Percentiles rank a stretch among this genome's conserved stretches.
Conservation (phyloP, 2,888 invertebrate species). For the Drosophila anomalata region DNA sequence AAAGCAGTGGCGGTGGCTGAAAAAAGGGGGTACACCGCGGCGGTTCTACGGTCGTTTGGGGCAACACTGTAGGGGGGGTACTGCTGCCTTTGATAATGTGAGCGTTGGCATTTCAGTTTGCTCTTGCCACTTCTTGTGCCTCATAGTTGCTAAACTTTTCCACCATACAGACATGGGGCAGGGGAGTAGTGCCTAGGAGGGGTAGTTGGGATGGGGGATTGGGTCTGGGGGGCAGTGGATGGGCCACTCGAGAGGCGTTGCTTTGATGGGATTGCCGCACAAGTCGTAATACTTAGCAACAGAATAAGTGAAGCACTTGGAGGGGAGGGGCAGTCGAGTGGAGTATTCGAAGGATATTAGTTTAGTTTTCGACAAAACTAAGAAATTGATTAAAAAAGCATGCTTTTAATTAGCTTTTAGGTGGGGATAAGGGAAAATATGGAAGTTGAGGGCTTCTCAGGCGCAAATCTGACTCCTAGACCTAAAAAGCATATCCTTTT, state of each 20-base stretch:
- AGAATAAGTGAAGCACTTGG: conserved; percentile 14
- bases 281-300: conserved; percentile 37
- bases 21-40: no score
- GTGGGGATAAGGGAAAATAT: no score
- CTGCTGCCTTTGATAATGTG: conserved; percentile 46
- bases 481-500: no score
- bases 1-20: no score
- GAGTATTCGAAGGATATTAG: background rate
- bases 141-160: conserved; percentile 41
- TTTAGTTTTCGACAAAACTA: background rate
- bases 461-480: no score
- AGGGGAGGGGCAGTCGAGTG: background rate
- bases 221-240: conserved; percentile 33
- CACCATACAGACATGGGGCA: conserved; percentile 11
- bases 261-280: conserved; percentile 61
- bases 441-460: background rate
- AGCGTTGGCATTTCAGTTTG: conserved; percentile 47
- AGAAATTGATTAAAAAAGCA: background rate
- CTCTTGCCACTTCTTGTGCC: background rate
- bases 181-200: background rate
- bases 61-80: conserved; percentile 11
- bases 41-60: conserved; percentile 39
- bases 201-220: background rate
- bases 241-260: conserved; percentile 66
- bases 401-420: background rate